Percentiles rank a stretch among this genome's conserved stretches.
phyloP scores from a whole-genome alignment of 2,113 vertebrate species.

The Theristicus caerulescens region DNA sequence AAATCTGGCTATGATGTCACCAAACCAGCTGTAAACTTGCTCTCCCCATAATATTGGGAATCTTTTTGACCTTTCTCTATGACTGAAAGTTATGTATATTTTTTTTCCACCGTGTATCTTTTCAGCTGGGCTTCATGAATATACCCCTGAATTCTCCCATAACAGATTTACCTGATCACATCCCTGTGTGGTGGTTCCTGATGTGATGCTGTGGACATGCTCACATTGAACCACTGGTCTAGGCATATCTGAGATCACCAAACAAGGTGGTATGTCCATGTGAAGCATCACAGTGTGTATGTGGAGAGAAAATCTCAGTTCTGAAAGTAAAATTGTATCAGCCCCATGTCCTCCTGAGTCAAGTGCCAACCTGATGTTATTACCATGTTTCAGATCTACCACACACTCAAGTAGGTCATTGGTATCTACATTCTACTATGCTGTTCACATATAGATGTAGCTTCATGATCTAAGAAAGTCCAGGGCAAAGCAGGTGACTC shows the following conservation, averaged over 20 bases:
- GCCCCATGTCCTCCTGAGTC: not conserved
- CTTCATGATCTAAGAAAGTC: not conserved
- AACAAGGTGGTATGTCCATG: not conserved
- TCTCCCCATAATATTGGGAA: not conserved
- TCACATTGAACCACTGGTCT: not conserved
- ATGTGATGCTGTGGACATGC: not conserved
- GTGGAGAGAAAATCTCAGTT: not conserved
- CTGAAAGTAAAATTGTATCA: not conserved
- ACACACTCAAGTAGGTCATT: not conserved
- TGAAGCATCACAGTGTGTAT: not conserved
- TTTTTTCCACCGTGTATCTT: not conserved
- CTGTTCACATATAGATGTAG: not conserved
- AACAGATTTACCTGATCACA: not conserved
- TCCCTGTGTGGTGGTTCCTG: not conserved
- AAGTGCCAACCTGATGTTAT: not conserved
- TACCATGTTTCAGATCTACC: not conserved
- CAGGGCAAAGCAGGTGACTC: not conserved
- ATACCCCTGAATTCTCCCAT: not conserved
- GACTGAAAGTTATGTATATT: not conserved
- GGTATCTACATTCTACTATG: fast-evolving
- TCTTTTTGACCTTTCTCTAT: not conserved
- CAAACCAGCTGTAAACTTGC: not conserved
- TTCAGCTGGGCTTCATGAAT: not conserved
- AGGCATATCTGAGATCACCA: not conserved
- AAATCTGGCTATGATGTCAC: not conserved